Base-by-base conservation (phyloP, 2,797 vertebrate species). In the Chrosomus eos region DNA sequence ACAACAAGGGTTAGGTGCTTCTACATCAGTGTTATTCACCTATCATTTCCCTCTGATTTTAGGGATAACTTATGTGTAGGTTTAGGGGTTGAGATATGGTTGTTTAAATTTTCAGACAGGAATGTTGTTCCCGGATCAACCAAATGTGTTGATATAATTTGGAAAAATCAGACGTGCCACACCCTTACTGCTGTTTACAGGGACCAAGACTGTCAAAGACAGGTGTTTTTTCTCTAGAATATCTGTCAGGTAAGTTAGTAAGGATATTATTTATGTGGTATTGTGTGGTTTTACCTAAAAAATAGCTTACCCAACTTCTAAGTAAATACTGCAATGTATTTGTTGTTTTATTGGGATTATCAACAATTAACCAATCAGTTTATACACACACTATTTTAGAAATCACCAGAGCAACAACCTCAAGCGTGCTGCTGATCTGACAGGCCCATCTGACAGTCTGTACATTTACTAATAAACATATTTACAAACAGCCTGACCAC, bases 401-500 rank as follows among this genome's bases (percentile, higher is more conserved):
- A 23, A 76, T 58, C 6, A 26, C 31, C 53, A 40, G 7, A 48
- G 6, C 26, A 81, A 23, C 14, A 77, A 26, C 7, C 23, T 79
- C 6, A 80, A 48, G 5, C 43, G 38, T 64, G 40, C 6, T 23
- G 4, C 19, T 45, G 7, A 7, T 66, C 9, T 40, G 45, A 76
- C 60, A 66, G 72, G 72, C 81, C 81, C 19, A 51, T 26, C 31
- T 62, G 38, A 75, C 18, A 66, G n/a, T 16, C 21, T n/a, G 45
- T 13, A 33, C 9, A 45, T 62, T 31, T 28, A 38, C 16, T 28
- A 28, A 53, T 23, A 55, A 67, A 67, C 16, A 36, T n/a, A 67
- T n/a, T 82, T 18, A 53, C 10, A 38, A 19, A 75, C 31, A 73
- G 26, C 4, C 26, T 48, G 13, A 13, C 1, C 55, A 48, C 19